phyloP scores from a whole-genome alignment of 2,888 invertebrate genomes.

The Leucophenga maculata region DNA sequence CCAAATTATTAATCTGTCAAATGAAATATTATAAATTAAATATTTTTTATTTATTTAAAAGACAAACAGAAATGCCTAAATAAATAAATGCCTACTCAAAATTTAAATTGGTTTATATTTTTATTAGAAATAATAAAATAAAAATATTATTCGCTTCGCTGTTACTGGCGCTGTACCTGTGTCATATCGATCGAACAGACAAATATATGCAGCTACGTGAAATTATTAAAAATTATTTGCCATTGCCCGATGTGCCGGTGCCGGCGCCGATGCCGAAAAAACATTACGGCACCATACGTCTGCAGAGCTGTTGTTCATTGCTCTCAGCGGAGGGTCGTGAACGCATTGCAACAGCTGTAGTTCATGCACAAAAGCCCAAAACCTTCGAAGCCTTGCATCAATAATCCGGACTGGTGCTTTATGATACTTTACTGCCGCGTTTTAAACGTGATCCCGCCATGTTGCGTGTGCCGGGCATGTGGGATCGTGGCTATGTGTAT shows the following conservation, averaged over 20 bases:
- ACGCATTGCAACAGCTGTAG: slow-evolving; percentile 67
- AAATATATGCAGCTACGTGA: slow-evolving; percentile 84
- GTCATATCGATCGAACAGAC: slow-evolving; percentile 79
- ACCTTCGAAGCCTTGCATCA: slow-evolving; percentile 79
- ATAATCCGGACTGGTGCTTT: slow-evolving; percentile 78
- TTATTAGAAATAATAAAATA: background rate
- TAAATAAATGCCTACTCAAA: too few relatives aligned
- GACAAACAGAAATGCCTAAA: too few relatives aligned
- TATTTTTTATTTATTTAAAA: too few relatives aligned
- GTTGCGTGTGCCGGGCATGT: slow-evolving; percentile 74
- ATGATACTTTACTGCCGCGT: slow-evolving; percentile 75
- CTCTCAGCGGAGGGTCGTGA: slow-evolving; percentile 69
- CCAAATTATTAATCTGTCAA: too few relatives aligned
- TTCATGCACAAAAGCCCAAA: slow-evolving; percentile 71
- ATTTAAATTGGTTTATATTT: too few relatives aligned
- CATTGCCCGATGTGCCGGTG: slow-evolving; percentile 74
- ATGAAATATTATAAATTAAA: too few relatives aligned
- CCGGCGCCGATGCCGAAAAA: slow-evolving; percentile 78
- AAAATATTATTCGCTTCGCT: background rate
- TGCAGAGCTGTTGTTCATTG: slow-evolving; percentile 74
- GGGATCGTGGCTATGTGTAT: slow-evolving; percentile 81
- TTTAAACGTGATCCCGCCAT: slow-evolving; percentile 67
- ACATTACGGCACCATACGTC: slow-evolving; percentile 76
- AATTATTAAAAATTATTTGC: slow-evolving; percentile 77
- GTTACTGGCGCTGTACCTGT: too few relatives aligned